A percentile compares a stretch with the other conserved stretches of the same genome.
Conservation (phyloP, 2,113 vertebrate genomes). For the Irena cyanogastra region DNA sequence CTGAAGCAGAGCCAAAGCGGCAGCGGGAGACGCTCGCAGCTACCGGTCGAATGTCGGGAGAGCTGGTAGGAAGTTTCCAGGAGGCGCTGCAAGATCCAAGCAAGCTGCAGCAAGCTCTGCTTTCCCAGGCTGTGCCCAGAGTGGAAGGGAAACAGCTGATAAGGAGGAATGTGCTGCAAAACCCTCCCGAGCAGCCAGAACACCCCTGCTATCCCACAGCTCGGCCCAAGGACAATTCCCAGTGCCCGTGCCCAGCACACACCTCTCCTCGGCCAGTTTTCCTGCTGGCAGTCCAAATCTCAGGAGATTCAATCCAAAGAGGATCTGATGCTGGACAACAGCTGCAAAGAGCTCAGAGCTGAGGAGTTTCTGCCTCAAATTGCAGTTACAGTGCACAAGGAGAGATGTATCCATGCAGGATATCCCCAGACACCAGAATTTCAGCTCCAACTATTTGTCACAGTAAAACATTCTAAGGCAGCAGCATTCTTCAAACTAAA, state of each 20-base stretch:
- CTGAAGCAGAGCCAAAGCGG: not conserved
- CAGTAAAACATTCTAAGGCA: not conserved
- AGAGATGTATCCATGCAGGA: not conserved
- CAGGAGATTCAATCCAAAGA: not conserved
- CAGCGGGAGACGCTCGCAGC: not conserved
- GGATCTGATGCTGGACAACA: not conserved
- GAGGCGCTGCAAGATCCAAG: not conserved
- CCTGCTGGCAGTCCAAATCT: not conserved
- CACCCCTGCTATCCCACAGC: accelerated
- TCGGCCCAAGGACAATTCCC: not conserved
- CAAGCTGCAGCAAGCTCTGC: not conserved
- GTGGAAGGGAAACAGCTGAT: not conserved
- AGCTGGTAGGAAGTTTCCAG: not conserved
- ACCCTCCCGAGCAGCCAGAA: not conserved
- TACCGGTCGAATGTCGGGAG: accelerated
- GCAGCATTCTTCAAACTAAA: not conserved
- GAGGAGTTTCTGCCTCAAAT: not conserved
- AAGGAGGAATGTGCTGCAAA: not conserved
- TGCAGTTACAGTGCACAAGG: not conserved
- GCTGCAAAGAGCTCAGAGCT: not conserved
- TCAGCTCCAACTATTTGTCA: not conserved
- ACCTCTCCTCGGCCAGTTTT: not conserved
- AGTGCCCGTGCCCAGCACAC: not conserved
- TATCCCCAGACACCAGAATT: not conserved
- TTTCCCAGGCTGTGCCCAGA: not conserved